These are phyloP conservation scores for Beroe ovata DNA, from an alignment of 37 sponge, comb jelly and placozoan species.

Conservation along the genomic window DNA sequence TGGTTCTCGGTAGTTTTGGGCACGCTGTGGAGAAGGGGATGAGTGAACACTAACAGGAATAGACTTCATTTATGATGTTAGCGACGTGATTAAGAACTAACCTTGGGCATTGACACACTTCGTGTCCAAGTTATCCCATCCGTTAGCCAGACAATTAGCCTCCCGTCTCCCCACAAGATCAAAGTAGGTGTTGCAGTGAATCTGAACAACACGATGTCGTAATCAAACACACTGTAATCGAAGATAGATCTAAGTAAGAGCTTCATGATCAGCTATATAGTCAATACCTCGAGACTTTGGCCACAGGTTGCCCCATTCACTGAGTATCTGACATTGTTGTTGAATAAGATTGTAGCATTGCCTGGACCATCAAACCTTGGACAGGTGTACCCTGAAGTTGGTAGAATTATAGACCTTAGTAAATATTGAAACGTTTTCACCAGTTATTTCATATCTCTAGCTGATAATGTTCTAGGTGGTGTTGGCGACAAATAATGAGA, in stretches of 20 bases:
- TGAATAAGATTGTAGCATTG: constrained; percentile 44
- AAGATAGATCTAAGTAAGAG: not conserved
- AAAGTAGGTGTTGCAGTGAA: constrained; percentile 57
- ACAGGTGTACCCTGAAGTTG: constrained; percentile 57
- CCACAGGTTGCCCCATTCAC: constrained; percentile 30
- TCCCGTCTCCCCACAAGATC: not conserved
- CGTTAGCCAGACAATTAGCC: constrained; percentile 21
- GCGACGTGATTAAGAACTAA: too few relatives aligned
- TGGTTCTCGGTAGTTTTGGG: not conserved
- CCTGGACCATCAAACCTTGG: constrained; percentile 17
- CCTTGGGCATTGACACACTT: constrained; percentile 1
- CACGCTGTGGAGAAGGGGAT: not conserved
- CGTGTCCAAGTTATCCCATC: constrained; percentile 20
- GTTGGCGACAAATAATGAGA: too few relatives aligned
- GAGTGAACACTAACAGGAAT: not conserved
- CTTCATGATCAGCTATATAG: not conserved
- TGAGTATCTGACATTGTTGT: constrained; percentile 15
- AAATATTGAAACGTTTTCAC: too few relatives aligned
- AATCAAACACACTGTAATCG: too few relatives aligned
- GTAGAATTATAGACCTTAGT: too few relatives aligned
- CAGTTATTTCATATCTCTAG: too few relatives aligned
- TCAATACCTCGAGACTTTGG: constrained; percentile 20
- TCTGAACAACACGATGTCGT: not conserved
- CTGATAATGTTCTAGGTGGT: too few relatives aligned
- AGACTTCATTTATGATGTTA: too few relatives aligned